A percentile compares a stretch with the other conserved stretches of the same genome.
Conservation (phyloP, 1,140 invertebrate species). For the Popillia japonica region DNA sequence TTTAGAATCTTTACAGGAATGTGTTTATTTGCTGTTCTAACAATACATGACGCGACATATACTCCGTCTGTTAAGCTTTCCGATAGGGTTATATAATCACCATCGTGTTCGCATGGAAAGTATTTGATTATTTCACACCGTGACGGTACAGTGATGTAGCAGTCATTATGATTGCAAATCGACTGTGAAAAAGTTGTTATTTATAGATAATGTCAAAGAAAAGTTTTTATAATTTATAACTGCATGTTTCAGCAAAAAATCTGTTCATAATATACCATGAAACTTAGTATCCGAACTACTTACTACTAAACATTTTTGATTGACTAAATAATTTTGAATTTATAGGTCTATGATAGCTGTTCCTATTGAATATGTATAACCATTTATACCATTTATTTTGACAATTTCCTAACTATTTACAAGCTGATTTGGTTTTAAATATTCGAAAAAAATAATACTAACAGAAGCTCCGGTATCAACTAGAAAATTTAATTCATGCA, state of each 20-base stretch:
- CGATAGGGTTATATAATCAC: too few species aligned
- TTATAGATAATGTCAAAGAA: neutral
- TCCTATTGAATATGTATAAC: neutral
- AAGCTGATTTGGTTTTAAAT: neutral
- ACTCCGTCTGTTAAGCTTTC: too few species aligned
- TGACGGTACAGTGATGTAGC: too few species aligned
- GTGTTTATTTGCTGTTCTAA: too few species aligned
- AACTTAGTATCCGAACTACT: neutral
- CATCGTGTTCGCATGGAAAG: too few species aligned
- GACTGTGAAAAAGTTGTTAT: neutral
- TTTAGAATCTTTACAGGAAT: too few species aligned
- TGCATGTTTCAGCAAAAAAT: neutral
- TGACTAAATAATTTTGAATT: neutral
- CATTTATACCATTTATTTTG: neutral
- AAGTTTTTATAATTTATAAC: neutral
- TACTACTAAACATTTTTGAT: neutral
- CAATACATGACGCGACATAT: too few species aligned
- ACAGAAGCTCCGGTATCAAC: neutral
- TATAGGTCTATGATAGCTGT: neutral
- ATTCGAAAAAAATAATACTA: neutral
- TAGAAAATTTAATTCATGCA: neutral
- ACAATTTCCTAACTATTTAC: neutral
- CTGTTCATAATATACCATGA: neutral
- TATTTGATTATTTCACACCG: too few species aligned
- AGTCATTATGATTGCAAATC: too few species aligned